Evolutionary conservation across 1,140 invertebrate species (phyloP).

Genomic region (Hyphantria cunea): DNA sequence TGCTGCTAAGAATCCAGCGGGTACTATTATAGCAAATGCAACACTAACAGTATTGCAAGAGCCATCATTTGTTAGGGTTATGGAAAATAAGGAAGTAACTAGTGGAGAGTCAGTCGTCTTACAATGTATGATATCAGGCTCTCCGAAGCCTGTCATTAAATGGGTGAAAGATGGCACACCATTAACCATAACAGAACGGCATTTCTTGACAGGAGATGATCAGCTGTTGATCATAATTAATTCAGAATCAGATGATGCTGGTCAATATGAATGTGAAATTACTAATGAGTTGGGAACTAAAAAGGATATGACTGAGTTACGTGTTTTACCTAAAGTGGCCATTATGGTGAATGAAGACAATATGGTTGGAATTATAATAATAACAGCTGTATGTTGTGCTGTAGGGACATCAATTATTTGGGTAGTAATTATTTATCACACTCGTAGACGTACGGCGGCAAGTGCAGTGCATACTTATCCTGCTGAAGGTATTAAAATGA

Average conservation of each 20-base stretch:
- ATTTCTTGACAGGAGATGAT: slow-evolving; percentile 93
- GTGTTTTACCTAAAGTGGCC: slow-evolving; percentile 82
- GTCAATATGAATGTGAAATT: slow-evolving; percentile 94
- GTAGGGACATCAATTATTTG: slow-evolving; percentile 94
- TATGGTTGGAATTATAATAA: slow-evolving; percentile 92
- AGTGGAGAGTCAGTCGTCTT: slow-evolving; percentile 91
- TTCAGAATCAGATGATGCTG: slow-evolving; percentile 88
- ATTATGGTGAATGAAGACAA: slow-evolving; percentile 84
- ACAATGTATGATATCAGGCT: slow-evolving; percentile 93
- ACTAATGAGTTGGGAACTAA: slow-evolving; percentile 91
- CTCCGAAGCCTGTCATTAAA: slow-evolving; percentile 92
- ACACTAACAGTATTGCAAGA: slow-evolving; percentile 93
- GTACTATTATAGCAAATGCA: slow-evolving; percentile 92
- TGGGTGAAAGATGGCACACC: slow-evolving; percentile 94
- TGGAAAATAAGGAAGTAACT: slow-evolving; percentile 91
- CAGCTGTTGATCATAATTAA: slow-evolving; percentile 94
- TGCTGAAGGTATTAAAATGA: slow-evolving; percentile 76
- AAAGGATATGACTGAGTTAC: slow-evolving; percentile 79
- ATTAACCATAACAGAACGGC: slow-evolving; percentile 87
- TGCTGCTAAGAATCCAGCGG: slow-evolving; percentile 94
- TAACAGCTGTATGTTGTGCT: slow-evolving; percentile 94
- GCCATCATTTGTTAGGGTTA: slow-evolving; percentile 91
- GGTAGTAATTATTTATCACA: slow-evolving; percentile 96
- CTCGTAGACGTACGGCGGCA: slow-evolving; percentile 85
- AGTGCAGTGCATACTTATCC: slow-evolving; percentile 65